Percentiles rank a stretch among this genome's conserved stretches.
Evolutionary conservation across 2,888 invertebrate species (phyloP).

Genomic region (Phengaris arion): DNA sequence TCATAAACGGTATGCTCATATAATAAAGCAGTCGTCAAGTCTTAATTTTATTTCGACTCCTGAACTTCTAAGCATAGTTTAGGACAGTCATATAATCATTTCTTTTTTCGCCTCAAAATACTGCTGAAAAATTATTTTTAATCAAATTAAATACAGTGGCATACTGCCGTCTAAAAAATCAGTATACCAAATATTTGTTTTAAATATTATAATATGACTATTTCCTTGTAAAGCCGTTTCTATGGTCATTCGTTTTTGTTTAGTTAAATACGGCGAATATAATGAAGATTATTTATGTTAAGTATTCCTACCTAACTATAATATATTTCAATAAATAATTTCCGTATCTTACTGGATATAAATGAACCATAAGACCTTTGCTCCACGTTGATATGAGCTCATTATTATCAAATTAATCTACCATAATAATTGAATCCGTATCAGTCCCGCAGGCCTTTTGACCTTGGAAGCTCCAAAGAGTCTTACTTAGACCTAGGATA

Average conservation of each 20-base stretch:
- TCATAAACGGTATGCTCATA: neutral
- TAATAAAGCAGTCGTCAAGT: too few species aligned
- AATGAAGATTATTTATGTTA: neutral
- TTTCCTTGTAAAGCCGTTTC: neutral
- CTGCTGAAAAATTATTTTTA: neutral
- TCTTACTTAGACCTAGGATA: neutral
- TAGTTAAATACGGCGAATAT: neutral
- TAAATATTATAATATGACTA: neutral
- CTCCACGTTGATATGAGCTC: neutral
- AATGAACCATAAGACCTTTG: constrained; percentile 14
- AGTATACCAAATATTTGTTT: neutral
- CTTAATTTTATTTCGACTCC: too few species aligned
- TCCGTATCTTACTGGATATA: neutral
- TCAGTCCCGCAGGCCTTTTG: neutral
- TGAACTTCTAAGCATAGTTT: too few species aligned
- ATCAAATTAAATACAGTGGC: neutral
- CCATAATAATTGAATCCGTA: neutral
- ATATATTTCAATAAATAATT: neutral
- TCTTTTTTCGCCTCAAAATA: too few species aligned
- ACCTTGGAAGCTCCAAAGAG: neutral
- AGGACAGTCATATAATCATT: too few species aligned
- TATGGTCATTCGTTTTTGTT: neutral
- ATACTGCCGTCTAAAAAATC: neutral
- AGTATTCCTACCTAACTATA: neutral
- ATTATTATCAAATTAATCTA: constrained; percentile 10